A percentile compares a stretch with the other conserved stretches of the same genome.
Conservation (phyloP, 2,797 vertebrate genomes). For the Pangasius mekongensis region DNA sequence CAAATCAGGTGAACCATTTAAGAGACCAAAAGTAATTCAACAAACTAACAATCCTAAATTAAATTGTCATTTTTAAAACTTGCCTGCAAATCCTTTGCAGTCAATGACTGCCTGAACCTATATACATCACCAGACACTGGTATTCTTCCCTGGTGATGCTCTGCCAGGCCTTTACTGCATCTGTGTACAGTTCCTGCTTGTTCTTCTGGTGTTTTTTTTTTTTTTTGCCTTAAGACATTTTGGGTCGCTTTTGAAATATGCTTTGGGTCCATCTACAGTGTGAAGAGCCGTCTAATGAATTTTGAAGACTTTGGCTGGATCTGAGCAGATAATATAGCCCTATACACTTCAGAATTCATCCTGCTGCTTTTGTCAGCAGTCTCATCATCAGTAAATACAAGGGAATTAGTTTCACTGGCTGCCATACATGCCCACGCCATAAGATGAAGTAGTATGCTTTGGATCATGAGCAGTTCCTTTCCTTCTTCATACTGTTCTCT, state of each 20-base stretch:
- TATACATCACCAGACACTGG: not conserved
- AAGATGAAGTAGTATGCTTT: not conserved
- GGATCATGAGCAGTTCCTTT: not conserved
- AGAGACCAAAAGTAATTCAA: not conserved
- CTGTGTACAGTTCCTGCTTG: not conserved
- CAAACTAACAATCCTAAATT: not conserved
- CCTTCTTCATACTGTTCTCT: not conserved
- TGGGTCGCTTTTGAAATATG: not conserved
- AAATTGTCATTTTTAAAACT: not conserved
- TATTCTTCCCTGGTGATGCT: not conserved
- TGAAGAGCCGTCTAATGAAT: not conserved
- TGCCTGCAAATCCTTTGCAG: not conserved
- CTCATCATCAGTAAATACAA: not conserved
- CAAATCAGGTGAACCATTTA: slow-evolving; percentile 24
- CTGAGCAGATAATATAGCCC: not conserved
- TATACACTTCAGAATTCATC: not conserved
- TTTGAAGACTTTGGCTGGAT: not conserved
- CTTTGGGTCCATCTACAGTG: not conserved
- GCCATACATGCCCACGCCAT: not conserved
- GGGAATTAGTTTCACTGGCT: not conserved
- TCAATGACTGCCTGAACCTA: not conserved
- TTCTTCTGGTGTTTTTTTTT: not conserved
- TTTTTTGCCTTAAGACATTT: not conserved
- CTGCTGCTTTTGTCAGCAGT: not conserved
- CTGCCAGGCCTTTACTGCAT: not conserved